Evolutionary conservation across 2,113 vertebrate genomes (phyloP).

Genomic region (Charina bottae): DNA sequence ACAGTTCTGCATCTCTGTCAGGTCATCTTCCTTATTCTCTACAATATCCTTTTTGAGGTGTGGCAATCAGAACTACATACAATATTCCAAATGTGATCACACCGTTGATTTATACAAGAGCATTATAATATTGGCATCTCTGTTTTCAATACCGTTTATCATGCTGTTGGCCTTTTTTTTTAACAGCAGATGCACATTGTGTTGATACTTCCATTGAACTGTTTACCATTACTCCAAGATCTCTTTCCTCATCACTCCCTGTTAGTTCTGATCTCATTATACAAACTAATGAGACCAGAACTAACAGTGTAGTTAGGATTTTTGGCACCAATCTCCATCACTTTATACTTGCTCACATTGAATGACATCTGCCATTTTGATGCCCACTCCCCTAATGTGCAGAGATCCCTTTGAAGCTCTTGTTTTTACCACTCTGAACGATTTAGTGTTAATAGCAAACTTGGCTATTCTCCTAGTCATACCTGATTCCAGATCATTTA

Average conservation of each 20-base stretch:
- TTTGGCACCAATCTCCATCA: no score
- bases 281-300: not conserved
- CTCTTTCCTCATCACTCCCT: not conserved
- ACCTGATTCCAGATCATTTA: no score
- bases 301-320: not conserved
- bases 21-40: not conserved
- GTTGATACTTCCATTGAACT: not conserved
- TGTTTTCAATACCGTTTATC: not conserved
- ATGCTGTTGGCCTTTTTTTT: not conserved
- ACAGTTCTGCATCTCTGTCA: not conserved
- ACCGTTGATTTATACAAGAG: not conserved
- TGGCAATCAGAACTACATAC: no score
- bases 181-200: not conserved
- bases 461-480: no score
- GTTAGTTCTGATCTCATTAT: not conserved
- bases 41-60: not conserved
- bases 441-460: no score
- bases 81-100: not conserved
- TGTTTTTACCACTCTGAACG: no score
- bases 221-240: not conserved
- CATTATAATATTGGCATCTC: not conserved
- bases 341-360: no score
- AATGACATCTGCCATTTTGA: no score
- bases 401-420: no score
- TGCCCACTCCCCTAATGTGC: no score